These are phyloP conservation scores for Hetaerina americana DNA, from an alignment of 1,140 invertebrate species.

Conservation along the genomic window DNA sequence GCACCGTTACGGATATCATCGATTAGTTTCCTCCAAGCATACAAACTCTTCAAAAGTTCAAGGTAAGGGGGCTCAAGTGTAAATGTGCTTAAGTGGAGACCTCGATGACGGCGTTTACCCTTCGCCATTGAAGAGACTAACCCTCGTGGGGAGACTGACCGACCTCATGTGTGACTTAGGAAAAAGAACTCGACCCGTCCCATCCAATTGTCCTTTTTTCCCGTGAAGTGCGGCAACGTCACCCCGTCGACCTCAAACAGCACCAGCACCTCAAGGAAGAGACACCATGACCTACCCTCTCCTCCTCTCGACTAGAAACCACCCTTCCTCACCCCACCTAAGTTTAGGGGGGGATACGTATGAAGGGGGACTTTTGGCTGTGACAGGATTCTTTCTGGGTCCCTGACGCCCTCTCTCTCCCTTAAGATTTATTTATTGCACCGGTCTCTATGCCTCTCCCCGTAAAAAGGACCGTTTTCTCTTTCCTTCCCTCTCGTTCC, in stretches of 20 bases:
- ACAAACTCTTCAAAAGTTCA: no score
- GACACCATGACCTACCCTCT: neutral
- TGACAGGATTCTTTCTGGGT: neutral
- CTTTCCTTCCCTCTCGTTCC: no score
- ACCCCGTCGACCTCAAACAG: no score
- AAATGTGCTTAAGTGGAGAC: neutral
- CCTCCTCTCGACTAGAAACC: neutral
- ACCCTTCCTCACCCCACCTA: no score
- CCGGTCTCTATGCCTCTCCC: no score
- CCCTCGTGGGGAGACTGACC: neutral
- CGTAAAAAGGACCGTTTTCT: no score
- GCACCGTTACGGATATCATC: neutral
- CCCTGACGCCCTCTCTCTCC: neutral
- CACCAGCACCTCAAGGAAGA: neutral
- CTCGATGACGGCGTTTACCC: neutral
- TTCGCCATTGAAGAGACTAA: neutral
- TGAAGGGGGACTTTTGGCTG: neutral
- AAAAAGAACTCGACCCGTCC: no score
- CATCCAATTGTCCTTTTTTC: neutral
- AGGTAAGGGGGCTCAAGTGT: no score
- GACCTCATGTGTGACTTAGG: no score
- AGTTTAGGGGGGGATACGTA: no score
- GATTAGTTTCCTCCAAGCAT: neutral
- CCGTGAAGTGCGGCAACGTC: no score
- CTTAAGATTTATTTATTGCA: neutral